Conservation (phyloP, 30 jellyfish, hydroid and myxozoan genomes). For the Hydra vulgaris region DNA sequence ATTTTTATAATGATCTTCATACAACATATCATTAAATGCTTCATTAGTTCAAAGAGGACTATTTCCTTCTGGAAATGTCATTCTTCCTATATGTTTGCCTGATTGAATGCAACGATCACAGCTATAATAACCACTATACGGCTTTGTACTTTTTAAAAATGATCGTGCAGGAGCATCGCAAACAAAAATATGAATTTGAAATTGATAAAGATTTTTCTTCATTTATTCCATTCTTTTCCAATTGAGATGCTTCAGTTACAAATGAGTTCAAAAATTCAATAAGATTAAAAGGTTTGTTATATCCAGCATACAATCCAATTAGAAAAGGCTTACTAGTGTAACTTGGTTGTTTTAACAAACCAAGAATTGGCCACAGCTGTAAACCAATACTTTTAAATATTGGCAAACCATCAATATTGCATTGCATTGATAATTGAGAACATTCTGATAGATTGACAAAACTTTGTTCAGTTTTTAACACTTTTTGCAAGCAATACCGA, state of each 20-base stretch:
- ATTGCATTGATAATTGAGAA: neutral
- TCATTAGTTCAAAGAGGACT: too few species aligned
- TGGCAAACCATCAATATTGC: neutral
- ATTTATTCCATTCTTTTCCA: neutral
- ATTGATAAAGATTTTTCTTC: neutral
- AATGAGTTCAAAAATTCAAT: neutral
- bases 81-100: neutral
- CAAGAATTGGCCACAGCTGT: neutral
- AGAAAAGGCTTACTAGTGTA: neutral
- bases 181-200: neutral
- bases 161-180: constrained; percentile 2
- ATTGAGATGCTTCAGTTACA: neutral
- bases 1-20: too few species aligned
- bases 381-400: neutral
- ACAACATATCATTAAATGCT: too few species aligned
- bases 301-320: neutral
- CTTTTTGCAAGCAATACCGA: neutral
- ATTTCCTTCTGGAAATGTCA: too few species aligned
- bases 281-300: neutral
- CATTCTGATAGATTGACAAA: neutral
- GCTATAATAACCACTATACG: neutral
- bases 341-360: neutral
- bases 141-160: neutral
- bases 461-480: neutral
- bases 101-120: constrained; percentile 7